A percentile compares a stretch with the other conserved stretches of the same genome.
These are phyloP conservation scores for Nephrocerus scutellatus DNA, from an alignment of 2,888 invertebrate species.

Conservation along the genomic window DNA sequence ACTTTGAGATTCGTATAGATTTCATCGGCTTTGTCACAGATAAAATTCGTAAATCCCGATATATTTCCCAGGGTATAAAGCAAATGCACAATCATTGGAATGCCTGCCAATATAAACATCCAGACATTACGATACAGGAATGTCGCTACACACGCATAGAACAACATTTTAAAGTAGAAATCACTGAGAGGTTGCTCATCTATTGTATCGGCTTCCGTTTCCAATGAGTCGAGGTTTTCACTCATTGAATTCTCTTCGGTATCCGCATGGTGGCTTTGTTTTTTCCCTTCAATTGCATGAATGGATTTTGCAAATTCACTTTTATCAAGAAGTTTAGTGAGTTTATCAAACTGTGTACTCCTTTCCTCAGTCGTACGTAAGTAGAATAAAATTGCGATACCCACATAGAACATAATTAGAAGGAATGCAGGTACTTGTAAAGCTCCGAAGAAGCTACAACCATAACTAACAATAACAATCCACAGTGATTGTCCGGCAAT, in stretches of 20 bases:
- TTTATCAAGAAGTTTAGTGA: constrained; percentile 37
- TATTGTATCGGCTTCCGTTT: constrained; percentile 26
- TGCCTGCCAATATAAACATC: constrained; percentile 67
- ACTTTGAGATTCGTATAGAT: constrained; percentile 31
- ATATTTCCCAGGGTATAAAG: constrained; percentile 34
- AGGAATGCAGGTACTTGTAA: constrained; percentile 71
- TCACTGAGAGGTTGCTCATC: constrained; percentile 54
- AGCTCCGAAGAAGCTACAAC: constrained; percentile 67
- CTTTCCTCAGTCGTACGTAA: constrained; percentile 39
- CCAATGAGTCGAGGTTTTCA: constrained; percentile 36
- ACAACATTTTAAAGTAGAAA: constrained; percentile 66
- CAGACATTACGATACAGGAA: constrained; percentile 81
- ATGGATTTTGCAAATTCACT: constrained; percentile 38
- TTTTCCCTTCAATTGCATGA: constrained; percentile 32
- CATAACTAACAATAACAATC: constrained; percentile 67
- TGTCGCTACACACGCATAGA: constrained; percentile 77
- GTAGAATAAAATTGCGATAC: constrained; percentile 40
- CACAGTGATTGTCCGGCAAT: constrained; percentile 66
- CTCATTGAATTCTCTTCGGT: constrained; percentile 39
- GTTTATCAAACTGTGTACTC: constrained; percentile 32
- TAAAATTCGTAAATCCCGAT: constrained; percentile 39
- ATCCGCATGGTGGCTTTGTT: constrained; percentile 29
- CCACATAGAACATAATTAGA: constrained; percentile 55
- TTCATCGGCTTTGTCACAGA: constrained; percentile 29
- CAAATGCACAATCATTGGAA: constrained; percentile 56